Evolutionary conservation across 2,797 vertebrate species (phyloP).

Genomic region (Mus spretus): DNA sequence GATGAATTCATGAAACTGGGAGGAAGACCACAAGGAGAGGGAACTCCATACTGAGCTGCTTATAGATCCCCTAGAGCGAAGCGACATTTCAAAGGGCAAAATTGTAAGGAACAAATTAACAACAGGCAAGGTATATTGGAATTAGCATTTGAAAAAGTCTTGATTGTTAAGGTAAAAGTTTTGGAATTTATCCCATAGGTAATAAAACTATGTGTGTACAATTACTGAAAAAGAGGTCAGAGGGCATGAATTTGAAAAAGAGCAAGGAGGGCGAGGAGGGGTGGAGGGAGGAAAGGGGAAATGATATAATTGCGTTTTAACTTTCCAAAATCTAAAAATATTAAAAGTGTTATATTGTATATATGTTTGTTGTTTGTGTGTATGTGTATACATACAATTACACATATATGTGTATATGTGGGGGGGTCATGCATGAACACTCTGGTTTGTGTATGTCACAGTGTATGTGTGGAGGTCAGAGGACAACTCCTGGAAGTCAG

Average conservation of each 20-base stretch:
- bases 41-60: background rate
- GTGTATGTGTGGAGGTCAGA: too few relatives aligned
- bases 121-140: background rate
- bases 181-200: background rate
- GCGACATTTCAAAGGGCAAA: background rate
- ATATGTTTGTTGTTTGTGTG: background rate
- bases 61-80: background rate
- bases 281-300: background rate
- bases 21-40: background rate
- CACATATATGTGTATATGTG: background rate
- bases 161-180: background rate
- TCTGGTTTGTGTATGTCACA: background rate
- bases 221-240: background rate
- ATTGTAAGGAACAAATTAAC: background rate
- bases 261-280: too few relatives aligned
- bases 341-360: background rate
- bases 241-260: background rate
- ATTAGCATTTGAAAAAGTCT: constrained; percentile 3
- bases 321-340: background rate
- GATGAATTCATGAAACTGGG: background rate
- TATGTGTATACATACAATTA: background rate
- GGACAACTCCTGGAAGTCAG: background rate
- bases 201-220: background rate
- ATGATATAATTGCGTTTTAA: background rate
- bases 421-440: background rate